A percentile compares a stretch with the other conserved stretches of the same genome.
Conservation (phyloP, 2,113 vertebrate species). For the Ophthalmolycus amberensis region DNA sequence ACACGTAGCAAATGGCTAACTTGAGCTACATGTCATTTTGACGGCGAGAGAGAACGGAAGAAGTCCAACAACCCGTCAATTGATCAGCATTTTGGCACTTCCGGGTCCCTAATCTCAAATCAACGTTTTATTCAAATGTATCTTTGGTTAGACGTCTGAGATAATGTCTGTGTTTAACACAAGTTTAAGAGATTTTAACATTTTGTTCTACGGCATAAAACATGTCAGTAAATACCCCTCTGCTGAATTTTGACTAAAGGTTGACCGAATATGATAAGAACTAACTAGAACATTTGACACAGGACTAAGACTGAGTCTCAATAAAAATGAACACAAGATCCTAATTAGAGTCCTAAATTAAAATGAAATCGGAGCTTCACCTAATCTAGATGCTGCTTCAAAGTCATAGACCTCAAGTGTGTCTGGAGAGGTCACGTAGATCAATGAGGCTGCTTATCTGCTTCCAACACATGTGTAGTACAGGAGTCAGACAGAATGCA, state of each 20-base stretch:
- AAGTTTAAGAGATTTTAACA: too few species aligned
- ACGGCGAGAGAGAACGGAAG: not conserved
- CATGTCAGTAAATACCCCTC: too few species aligned
- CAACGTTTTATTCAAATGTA: too few species aligned
- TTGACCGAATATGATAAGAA: not conserved
- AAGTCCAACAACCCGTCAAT: too few species aligned
- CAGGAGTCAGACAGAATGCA: not conserved
- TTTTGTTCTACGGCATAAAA: too few species aligned
- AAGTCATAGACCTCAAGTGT: constrained; percentile 32
- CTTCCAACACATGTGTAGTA: constrained; percentile 1
- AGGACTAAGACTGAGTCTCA: not conserved
- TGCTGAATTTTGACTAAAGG: not conserved
- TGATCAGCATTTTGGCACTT: too few species aligned
- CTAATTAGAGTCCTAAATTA: constrained; percentile 1
- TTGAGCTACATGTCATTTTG: not conserved
- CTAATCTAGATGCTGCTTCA: constrained; percentile 17
- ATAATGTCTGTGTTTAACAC: too few species aligned
- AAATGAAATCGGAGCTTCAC: constrained; percentile 18
- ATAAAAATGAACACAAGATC: not conserved
- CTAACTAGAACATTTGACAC: not conserved
- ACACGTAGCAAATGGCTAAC: not conserved
- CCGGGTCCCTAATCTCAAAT: too few species aligned
- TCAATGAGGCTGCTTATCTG: constrained; percentile 53
- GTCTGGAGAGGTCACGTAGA: constrained; percentile 32
- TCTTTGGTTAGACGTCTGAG: too few species aligned